These are phyloP conservation scores for Ornithorhynchus anatinus DNA, from an alignment of 2,113 vertebrate species.

Conservation along the genomic window DNA sequence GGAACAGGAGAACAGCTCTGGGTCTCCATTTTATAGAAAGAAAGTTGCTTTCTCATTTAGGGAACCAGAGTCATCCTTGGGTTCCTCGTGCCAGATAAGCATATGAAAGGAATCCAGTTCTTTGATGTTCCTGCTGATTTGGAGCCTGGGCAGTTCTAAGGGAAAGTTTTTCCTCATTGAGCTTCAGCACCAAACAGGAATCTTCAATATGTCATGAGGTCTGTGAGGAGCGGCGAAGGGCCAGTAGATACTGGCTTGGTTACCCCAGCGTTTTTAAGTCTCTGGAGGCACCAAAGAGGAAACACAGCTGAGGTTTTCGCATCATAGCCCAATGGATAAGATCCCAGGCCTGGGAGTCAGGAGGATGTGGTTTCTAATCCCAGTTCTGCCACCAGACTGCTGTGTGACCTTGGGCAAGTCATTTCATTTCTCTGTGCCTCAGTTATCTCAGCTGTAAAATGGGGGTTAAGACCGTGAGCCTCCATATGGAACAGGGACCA, in stretches of 20 bases:
- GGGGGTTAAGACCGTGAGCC: no score
- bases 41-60: constrained; percentile 47
- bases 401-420: no score
- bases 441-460: no score
- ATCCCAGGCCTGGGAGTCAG: no score
- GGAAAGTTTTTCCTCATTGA: constrained; percentile 16
- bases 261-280: constrained; percentile 46
- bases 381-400: no score
- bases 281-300: constrained; percentile 27
- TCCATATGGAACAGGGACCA: no score
- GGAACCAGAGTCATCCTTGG: constrained; percentile 51
- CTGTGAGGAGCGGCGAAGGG: neutral
- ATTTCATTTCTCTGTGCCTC: no score
- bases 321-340: no score
- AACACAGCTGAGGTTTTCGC: constrained; percentile 19
- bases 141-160: constrained; percentile 24
- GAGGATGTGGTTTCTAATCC: no score
- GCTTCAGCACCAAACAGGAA: constrained; percentile 21
- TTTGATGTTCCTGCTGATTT: constrained; percentile 62
- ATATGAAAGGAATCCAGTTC: constrained; percentile 54
- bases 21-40: constrained; percentile 26
- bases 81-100: constrained; percentile 58
- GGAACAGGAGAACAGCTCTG: neutral
- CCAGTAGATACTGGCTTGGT: no score
- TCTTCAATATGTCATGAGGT: neutral